Base-by-base conservation (phyloP, 2,797 vertebrate genomes). In the Labroides dimidiatus region DNA sequence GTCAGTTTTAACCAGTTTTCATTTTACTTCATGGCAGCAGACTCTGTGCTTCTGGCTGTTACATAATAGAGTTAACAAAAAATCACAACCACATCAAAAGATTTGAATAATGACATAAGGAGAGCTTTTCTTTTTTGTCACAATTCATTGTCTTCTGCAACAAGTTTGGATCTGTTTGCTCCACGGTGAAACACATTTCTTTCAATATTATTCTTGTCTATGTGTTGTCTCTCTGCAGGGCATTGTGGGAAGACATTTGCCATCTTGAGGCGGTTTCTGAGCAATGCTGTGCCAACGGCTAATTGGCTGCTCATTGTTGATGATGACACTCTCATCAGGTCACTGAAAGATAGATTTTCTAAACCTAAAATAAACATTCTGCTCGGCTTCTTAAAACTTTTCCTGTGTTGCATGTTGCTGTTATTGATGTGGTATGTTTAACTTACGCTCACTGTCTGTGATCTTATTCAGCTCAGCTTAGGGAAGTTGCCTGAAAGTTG, bases 191-290 rank as follows among this genome's bases (percentile, higher is more conserved):
- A 33, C 30, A 33, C 7, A 5, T 33, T 33, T 33, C 7, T 4
- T 33, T 33, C 30, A 33, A 4, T 33, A 33, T 8, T 33, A 8
- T 33, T 33, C 1, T 33, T 55, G 27, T 60, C 42, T 61, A 4
- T 14, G 10, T 74, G 15, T 63, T 44, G 3, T 74, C 21, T 62
- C 15, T 33, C 57, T 74, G 9, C 75, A 97, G 96, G 96, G 72
- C 96, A 98, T 58, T 98, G 96, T 91, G 96, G 95, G 48, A 98
- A 98, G 90, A 97, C 96, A 0, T 97, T 97, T 93, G 96, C 95
- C 48, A 96, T 98, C 88, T 88, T 97, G 91, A 93, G 91, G 81
- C 94, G 92, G 61, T 98, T 97, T 92, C 72, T 95, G 54, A 95
- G 94, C 74, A 72, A 61, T 16, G 91, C 86, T 50, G 82, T 90